Evolutionary conservation across 2,113 vertebrate species (phyloP).

Genomic region (Promerops cafer): DNA sequence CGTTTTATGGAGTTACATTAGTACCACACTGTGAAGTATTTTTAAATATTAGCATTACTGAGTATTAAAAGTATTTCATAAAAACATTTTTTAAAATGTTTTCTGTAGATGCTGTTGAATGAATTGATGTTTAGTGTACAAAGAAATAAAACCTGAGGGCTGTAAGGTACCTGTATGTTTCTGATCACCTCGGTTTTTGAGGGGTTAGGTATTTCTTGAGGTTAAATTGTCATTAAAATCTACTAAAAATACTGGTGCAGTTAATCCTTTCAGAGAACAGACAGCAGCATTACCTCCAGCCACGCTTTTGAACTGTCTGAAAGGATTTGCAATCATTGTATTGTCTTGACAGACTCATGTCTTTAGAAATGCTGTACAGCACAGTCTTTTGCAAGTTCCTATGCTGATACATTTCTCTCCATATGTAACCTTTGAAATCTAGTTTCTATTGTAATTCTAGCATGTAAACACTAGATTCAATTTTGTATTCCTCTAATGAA

Average conservation of each 20-base stretch:
- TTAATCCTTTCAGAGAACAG: constrained; percentile 1
- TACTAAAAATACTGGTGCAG: constrained; percentile 14
- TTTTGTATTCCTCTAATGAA: constrained; percentile 52
- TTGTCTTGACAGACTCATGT: constrained; percentile 6
- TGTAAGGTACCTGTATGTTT: constrained; percentile 32
- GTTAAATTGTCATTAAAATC: constrained; percentile 10
- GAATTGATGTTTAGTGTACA: constrained; percentile 33
- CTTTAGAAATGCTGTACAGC: constrained; percentile 26
- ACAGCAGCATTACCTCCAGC: constrained; percentile 28
- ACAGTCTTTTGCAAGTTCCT: constrained; percentile 25
- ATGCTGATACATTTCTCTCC: constrained; percentile 5
- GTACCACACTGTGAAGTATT: constrained; percentile 62
- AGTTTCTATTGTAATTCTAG: constrained; percentile 35
- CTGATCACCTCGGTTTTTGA: constrained; percentile 3
- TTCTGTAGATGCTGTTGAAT: constrained; percentile 33
- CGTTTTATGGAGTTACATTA: constrained; percentile 36
- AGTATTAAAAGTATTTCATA: constrained; percentile 49
- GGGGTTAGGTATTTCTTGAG: constrained; percentile 32
- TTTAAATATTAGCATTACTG: constrained; percentile 56
- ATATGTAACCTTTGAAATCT: constrained; percentile 3
- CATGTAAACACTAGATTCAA: constrained; percentile 38
- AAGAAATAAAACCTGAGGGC: constrained; percentile 6
- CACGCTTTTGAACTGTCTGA: background rate
- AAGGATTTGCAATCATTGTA: background rate
- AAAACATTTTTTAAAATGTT: background rate